Evolutionary conservation across 2,113 vertebrate genomes (phyloP).

Genomic region (Epinephelus lanceolatus): DNA sequence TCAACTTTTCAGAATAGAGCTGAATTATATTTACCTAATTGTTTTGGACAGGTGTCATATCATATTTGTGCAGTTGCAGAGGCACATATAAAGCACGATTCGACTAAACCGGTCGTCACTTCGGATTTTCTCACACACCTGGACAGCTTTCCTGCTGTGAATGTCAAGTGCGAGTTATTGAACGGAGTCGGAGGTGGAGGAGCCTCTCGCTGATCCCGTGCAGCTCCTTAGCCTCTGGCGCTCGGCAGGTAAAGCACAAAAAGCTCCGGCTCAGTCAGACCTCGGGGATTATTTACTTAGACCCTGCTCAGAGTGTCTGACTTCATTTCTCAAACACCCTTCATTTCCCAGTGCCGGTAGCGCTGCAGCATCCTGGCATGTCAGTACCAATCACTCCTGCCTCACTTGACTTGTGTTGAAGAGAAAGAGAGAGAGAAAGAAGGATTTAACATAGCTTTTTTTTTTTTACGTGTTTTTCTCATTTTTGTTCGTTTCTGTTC

Average conservation of each 20-base stretch:
- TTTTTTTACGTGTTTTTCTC: slow-evolving; percentile 12
- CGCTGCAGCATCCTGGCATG: slow-evolving; percentile 11
- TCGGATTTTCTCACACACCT: slow-evolving; percentile 50
- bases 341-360: slow-evolving; percentile 49
- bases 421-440: background rate
- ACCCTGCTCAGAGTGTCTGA: slow-evolving; percentile 68
- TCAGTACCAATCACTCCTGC: slow-evolving; percentile 58
- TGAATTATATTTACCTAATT: slow-evolving; percentile 48
- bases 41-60: slow-evolving; percentile 68
- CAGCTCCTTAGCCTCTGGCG: slow-evolving; percentile 46
- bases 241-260: slow-evolving; percentile 63
- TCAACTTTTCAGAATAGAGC: slow-evolving; percentile 36
- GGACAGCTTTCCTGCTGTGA: slow-evolving; percentile 57
- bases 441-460: slow-evolving; percentile 2
- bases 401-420: slow-evolving; percentile 28
- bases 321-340: slow-evolving; percentile 65
- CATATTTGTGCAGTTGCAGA: slow-evolving; percentile 55
- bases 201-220: slow-evolving; percentile 54
- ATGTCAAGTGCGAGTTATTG: slow-evolving; percentile 68
- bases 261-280: slow-evolving; percentile 65
- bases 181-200: slow-evolving; percentile 40
- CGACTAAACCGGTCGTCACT: slow-evolving; percentile 42
- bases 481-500: background rate
- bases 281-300: slow-evolving; percentile 75
- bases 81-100: slow-evolving; percentile 31